Base-by-base conservation (phyloP, 2,888 invertebrate species). In the Chalcis sispes region DNA sequence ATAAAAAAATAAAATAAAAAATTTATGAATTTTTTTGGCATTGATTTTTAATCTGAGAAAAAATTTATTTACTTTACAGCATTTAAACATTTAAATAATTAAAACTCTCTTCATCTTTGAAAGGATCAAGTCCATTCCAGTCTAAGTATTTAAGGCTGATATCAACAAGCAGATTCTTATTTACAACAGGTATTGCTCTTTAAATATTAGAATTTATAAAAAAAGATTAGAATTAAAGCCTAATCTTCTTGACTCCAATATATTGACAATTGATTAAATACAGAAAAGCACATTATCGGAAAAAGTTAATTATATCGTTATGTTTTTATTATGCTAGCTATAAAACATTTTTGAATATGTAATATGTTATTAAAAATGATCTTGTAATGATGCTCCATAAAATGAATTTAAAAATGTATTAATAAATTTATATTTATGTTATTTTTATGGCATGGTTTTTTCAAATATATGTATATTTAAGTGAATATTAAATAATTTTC, bases 11-110 rank as follows among this genome's bases (percentile, higher is more conserved):
- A 61, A 50, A 50, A 32, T 46, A 27, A 29, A 27, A n/a, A n/a
- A 25, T 61, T 59, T n/a, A n/a, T 50, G 36, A 7, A 61, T 58
- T 70, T 42, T 50, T 50, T 70, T 70, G 59, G 36, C 50, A 70
- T 70, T 23, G 18, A 58, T 8, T 15, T 40, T 36, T 10, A 4
- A 23, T 8, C 4, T 13, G 18, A 10, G 15, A 29, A 56, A 29
- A 27, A 27, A 56, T 56, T 58, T 32, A 18, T 58, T 58, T 46
- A 52, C 27, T 61, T 25, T 25, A 29, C 13, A 54, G 20, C 15
- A 18, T 8, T 36, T 71, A 5, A 18, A 25, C 20, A 40, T 52
- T 50, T 59, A 40, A 54, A 54, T 64, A 56, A 42, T 54, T 54
- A 54, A 72, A 46, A 40, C 29, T 52, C 8, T 54, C 42, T 15